Conservation (phyloP, 1,140 invertebrate species). For the Drosophila parabipectinata region DNA sequence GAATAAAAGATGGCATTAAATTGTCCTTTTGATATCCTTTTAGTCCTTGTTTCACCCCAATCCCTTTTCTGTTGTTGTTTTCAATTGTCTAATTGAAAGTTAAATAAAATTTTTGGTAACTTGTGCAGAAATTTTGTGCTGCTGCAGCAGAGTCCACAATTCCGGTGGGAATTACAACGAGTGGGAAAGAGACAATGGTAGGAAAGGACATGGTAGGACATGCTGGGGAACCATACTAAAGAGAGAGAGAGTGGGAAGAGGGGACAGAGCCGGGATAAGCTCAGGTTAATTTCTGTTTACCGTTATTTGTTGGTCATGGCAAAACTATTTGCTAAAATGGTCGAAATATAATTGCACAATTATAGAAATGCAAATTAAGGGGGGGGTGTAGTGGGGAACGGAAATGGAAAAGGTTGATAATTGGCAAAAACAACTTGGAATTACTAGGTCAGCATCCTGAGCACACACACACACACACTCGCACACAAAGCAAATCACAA, state of each 20-base stretch:
- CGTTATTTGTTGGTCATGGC: conserved; percentile 25
- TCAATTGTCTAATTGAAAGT: conserved; percentile 80
- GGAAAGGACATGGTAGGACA: not conserved
- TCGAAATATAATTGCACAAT: conserved; percentile 53
- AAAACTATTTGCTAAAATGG: conserved; percentile 52
- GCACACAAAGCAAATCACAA: not conserved
- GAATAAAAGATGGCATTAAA: not conserved
- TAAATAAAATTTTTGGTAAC: conserved; percentile 70
- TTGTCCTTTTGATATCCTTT: not conserved
- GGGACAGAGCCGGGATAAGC: not conserved
- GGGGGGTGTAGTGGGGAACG: not conserved
- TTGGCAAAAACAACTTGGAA: conserved; percentile 7
- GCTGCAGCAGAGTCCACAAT: conserved; percentile 52
- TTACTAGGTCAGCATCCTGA: conserved; percentile 53
- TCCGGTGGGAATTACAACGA: conserved; percentile 33
- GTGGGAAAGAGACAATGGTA: conserved; percentile 6
- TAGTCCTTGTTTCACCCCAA: not conserved
- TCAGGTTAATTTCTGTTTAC: conserved; percentile 59
- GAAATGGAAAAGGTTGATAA: conserved; percentile 4
- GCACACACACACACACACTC: not conserved
- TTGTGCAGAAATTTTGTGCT: conserved; percentile 74
- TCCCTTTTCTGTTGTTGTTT: conserved; percentile 24
- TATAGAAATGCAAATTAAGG: conserved; percentile 19
- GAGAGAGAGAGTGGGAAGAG: not conserved
- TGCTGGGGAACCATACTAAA: too few relatives aligned